Percentiles rank a stretch among this genome's conserved stretches.
Evolutionary conservation across 2,113 vertebrate species (phyloP).

Genomic region (Corythoichthys haematopterus): DNA sequence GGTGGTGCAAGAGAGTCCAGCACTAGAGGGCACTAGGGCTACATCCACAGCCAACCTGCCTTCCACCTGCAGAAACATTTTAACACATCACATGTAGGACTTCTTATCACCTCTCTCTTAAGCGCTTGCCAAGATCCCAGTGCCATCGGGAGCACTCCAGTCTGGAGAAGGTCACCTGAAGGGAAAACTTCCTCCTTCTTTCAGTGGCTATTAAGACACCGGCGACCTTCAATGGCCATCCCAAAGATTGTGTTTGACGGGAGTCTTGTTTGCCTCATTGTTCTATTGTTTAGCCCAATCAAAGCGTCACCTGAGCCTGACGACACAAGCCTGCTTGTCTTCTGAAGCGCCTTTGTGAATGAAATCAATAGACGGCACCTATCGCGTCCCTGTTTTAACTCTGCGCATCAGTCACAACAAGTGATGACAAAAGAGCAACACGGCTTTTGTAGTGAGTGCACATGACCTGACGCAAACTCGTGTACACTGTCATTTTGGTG

Average conservation of each 20-base stretch:
- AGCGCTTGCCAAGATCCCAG: conserved; percentile 52
- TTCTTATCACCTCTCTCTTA: conserved; percentile 52
- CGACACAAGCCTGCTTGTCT: conserved; percentile 29
- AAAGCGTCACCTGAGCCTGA: conserved; percentile 21
- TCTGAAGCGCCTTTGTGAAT: conserved; percentile 52
- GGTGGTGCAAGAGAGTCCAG: conserved; percentile 8
- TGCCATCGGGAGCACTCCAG: conserved; percentile 55
- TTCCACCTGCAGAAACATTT: conserved; percentile 31
- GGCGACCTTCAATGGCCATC: conserved; percentile 44
- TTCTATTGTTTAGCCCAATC: conserved; percentile 52
- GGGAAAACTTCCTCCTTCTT: conserved; percentile 50
- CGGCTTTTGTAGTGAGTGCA: conserved; percentile 32
- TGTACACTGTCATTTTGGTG: background rate
- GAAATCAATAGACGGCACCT: conserved; percentile 60
- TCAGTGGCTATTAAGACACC: conserved; percentile 47
- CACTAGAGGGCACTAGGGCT: conserved; percentile 76
- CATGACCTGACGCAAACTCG: conserved; percentile 27
- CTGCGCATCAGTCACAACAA: conserved; percentile 59
- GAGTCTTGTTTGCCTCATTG: conserved; percentile 37
- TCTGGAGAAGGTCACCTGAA: conserved; percentile 60
- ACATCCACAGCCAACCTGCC: conserved; percentile 21
- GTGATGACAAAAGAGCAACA: conserved; percentile 60
- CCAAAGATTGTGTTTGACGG: conserved; percentile 19
- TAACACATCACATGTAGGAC: conserved; percentile 46
- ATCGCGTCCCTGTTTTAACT: conserved; percentile 56